Conservation (phyloP, 2,888 invertebrate genomes). For the Antheraea assamensis region DNA sequence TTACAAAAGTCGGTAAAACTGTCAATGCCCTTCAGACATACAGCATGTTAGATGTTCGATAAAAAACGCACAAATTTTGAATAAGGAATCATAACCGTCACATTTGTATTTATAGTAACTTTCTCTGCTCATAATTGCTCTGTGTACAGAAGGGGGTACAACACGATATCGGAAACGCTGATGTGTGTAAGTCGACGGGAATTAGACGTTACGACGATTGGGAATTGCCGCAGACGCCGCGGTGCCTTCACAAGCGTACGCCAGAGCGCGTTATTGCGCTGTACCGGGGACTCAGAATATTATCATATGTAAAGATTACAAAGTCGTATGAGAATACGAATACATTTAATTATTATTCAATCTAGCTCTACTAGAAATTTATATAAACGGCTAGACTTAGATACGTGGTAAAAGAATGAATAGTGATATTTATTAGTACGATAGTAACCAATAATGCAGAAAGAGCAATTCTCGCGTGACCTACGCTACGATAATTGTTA, state of each 20-base stretch:
- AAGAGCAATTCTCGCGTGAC: not conserved
- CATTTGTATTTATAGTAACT: not conserved
- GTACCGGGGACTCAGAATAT: conserved; percentile 7
- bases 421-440: not conserved
- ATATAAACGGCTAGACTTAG: not conserved
- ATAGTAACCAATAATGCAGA: not conserved
- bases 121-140: conserved; percentile 39
- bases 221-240: conserved; percentile 71
- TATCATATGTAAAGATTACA: conserved; percentile 15
- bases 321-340: not conserved
- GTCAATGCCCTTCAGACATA: too few species aligned
- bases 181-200: conserved; percentile 82
- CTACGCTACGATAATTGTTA: too few species aligned
- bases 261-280: conserved; percentile 11
- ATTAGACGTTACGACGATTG: conserved; percentile 82
- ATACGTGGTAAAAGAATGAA: not conserved
- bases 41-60: too few species aligned
- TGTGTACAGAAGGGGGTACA: conserved; percentile 67
- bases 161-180: conserved; percentile 80
- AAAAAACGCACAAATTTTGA: too few species aligned
- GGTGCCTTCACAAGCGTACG: conserved; percentile 30
- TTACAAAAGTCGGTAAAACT: too few species aligned
- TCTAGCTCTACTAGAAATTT: not conserved
- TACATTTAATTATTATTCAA: not conserved
- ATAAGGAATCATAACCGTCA: too few species aligned